Conservation (phyloP, 2,888 invertebrate genomes). For the Trissonchulus sp. region DNA sequence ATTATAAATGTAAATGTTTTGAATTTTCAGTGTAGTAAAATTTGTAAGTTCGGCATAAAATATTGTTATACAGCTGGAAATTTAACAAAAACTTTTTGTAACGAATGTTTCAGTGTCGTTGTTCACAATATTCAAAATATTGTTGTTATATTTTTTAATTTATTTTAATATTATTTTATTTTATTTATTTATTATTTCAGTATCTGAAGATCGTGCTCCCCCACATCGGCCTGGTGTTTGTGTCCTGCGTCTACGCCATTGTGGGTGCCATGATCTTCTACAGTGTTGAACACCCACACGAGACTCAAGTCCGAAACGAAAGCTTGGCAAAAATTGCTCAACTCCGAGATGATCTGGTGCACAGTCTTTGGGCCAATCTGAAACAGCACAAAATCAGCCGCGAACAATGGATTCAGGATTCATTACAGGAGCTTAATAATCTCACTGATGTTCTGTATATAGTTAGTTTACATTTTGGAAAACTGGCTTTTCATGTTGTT, state of each 20-base stretch:
- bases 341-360: constrained; percentile 6
- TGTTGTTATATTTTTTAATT: too few relatives aligned
- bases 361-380: neutral
- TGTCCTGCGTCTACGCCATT: constrained; percentile 48
- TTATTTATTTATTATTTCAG: too few relatives aligned
- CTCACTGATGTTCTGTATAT: neutral
- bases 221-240: constrained; percentile 48
- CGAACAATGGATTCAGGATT: neutral
- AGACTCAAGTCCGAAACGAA: constrained; percentile 37
- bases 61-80: too few relatives aligned
- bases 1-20: too few relatives aligned
- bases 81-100: too few relatives aligned
- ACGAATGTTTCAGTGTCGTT: too few relatives aligned
- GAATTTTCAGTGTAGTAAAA: too few relatives aligned
- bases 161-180: too few relatives aligned
- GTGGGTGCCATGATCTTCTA: constrained; percentile 49
- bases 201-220: constrained; percentile 47
- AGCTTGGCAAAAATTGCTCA: neutral
- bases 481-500: too few relatives aligned
- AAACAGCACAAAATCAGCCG: neutral
- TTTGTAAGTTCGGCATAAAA: too few relatives aligned
- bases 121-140: too few relatives aligned
- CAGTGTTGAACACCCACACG: constrained; percentile 48
- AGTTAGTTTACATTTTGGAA: too few relatives aligned
- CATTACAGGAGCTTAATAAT: neutral